A percentile compares a stretch with the other conserved stretches of the same genome.
Conservation (phyloP, 2,113 vertebrate species). For the Centropus unirufus region DNA sequence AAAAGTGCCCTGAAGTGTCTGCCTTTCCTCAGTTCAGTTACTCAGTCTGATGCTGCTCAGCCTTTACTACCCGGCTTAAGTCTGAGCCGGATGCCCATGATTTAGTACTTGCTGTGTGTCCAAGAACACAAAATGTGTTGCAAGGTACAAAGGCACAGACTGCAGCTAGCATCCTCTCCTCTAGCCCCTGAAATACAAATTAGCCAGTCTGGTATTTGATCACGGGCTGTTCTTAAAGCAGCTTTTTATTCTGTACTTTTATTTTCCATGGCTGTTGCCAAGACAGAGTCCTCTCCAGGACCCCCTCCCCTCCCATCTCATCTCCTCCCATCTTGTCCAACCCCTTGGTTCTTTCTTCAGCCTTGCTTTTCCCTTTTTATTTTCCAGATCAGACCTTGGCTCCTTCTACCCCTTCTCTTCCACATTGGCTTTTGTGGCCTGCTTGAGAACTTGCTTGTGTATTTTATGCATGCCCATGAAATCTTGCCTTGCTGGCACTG, state of each 20-base stretch:
- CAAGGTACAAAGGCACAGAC: slow-evolving; percentile 71
- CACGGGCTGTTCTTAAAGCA: slow-evolving; percentile 69
- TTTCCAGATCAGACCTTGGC: slow-evolving; percentile 68
- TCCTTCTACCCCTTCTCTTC: slow-evolving; percentile 31
- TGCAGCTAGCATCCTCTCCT: slow-evolving; percentile 71
- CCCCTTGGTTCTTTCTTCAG: slow-evolving; percentile 57
- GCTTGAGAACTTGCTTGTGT: slow-evolving; percentile 36
- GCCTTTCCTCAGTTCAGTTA: slow-evolving; percentile 27
- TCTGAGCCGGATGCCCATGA: slow-evolving; percentile 57
- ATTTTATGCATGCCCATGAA: background rate
- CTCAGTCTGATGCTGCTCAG: slow-evolving; percentile 28
- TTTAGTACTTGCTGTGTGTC: slow-evolving; percentile 46
- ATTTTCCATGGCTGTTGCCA: slow-evolving; percentile 81
- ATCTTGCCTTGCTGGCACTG: background rate
- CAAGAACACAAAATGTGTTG: slow-evolving; percentile 59
- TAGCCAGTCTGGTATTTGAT: slow-evolving; percentile 76
- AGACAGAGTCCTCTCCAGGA: slow-evolving; percentile 78
- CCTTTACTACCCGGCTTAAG: slow-evolving; percentile 32
- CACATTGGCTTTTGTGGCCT: slow-evolving; percentile 52
- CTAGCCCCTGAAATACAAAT: slow-evolving; percentile 77
- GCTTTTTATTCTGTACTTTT: slow-evolving; percentile 76
- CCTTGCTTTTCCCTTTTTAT: slow-evolving; percentile 55
- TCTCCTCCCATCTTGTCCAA: slow-evolving; percentile 54
- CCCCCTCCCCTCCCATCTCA: slow-evolving; percentile 68
- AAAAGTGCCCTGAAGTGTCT: slow-evolving; percentile 25